A percentile compares a stretch with the other conserved stretches of the same genome.
phyloP scores from a whole-genome alignment of 1,140 invertebrate genomes.

The Bombus pascuorum region DNA sequence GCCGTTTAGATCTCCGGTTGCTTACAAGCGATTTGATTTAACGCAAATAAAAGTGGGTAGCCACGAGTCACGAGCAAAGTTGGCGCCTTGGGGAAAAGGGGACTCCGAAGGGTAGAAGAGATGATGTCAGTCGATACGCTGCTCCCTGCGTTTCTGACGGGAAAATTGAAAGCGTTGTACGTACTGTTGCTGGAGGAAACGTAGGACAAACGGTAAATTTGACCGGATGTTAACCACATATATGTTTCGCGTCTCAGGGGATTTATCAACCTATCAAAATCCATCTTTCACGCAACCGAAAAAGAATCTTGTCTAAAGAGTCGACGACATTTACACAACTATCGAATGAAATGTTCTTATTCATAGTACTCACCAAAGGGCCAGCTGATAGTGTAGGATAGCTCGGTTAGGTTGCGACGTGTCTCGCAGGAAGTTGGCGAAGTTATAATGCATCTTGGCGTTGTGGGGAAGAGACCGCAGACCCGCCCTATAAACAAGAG shows the following conservation, averaged over 20 bases:
- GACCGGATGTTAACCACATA: background rate
- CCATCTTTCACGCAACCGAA: too few relatives aligned
- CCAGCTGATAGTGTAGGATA: slow-evolving; percentile 90
- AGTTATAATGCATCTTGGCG: slow-evolving; percentile 96
- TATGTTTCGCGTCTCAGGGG: background rate
- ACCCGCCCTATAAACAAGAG: slow-evolving; percentile 87
- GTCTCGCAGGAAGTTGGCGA: slow-evolving; percentile 93
- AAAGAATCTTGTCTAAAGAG: too few relatives aligned
- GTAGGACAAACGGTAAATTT: background rate
- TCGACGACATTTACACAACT: background rate
- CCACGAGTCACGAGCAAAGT: background rate
- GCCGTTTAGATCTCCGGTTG: background rate
- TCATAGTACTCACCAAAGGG: slow-evolving; percentile 88
- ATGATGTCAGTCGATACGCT: background rate
- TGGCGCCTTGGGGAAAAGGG: background rate
- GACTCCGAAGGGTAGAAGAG: background rate
- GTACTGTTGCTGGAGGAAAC: background rate
- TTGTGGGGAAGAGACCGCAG: slow-evolving; percentile 91
- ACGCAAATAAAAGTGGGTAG: slow-evolving; percentile 15
- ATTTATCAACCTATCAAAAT: too few relatives aligned
- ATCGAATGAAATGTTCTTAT: background rate
- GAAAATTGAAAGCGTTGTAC: slow-evolving; percentile 28
- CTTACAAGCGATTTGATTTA: slow-evolving; percentile 25
- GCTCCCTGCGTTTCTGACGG: background rate
- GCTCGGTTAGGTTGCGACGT: slow-evolving; percentile 87